Conservation (phyloP, 2,113 vertebrate species). For the Indri indri region DNA sequence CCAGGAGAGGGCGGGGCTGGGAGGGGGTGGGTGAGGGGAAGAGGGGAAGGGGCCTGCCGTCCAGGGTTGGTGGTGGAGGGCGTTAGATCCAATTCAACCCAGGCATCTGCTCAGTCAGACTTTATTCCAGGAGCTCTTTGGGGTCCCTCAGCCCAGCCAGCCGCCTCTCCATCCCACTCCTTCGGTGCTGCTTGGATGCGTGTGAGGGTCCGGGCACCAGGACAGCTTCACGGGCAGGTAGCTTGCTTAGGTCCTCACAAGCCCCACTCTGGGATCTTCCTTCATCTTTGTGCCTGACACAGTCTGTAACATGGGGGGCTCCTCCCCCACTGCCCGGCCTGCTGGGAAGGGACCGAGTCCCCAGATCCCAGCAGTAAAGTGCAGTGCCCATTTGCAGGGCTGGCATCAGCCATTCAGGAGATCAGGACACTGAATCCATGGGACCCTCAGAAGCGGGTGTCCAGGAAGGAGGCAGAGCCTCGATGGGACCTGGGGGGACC, state of each 20-base stretch:
- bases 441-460: constrained; percentile 87
- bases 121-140: constrained; percentile 48
- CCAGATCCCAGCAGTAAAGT: background rate
- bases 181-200: background rate
- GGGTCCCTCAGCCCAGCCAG: background rate
- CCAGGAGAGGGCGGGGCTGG: background rate
- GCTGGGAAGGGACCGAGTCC: background rate
- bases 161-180: background rate
- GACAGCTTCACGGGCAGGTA: background rate
- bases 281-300: background rate
- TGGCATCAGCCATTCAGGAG: background rate
- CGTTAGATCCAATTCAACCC: background rate
- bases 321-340: background rate
- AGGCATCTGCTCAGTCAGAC: background rate
- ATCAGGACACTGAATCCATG: background rate
- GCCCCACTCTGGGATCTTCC: background rate
- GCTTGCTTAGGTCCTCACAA: background rate
- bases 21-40: background rate
- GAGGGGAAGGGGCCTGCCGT: no score
- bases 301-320: background rate
- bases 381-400: background rate
- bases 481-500: constrained; percentile 53
- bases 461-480: constrained; percentile 81
- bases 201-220: background rate
- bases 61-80: background rate